Evolutionary conservation across 1,140 invertebrate genomes (phyloP), one percentile per base, ranked within the genome.

Genomic region (Caligus rogercresseyi): DNA sequence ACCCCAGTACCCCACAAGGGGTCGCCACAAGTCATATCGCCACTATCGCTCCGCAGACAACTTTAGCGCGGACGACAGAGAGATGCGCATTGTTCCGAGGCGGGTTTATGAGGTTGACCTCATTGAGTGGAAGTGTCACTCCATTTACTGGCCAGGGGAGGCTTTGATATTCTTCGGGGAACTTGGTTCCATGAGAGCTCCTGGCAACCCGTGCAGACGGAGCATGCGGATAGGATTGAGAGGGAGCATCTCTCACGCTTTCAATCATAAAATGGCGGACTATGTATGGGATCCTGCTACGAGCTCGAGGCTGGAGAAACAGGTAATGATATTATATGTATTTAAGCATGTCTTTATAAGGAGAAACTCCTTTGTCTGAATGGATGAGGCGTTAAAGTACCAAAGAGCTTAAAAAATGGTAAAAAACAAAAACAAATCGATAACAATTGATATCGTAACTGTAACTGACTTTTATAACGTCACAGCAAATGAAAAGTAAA

Each of bases 51-150:
- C 25, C 1, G 23, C 61, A 3, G 61, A 63, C 43, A 53, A 55
- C 18, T 59, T 59, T 25, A n/a, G 55, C 18, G 19, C 18, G 54
- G 67, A 68, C 65, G 75, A 73, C 69, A 74, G 56, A 52, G 70
- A 72, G 52, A 67, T 68, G 54, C 73, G 61, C 23, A 67, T 83
- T 65, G 75, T 81, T 63, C 82, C 84, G 11, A 70, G 79, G 67
- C 81, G 81, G 64, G 75, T 85, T 68, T 85, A 84, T 67, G 82
- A 84, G 72, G 81, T 82, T 2, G 79, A 83, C 71, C 72, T 85
- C 13, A 71, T 76, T 23, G 75, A 76, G 57, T 78, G 77, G 72
- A 79, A 76, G 67, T 83, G 83, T 70, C 74, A 74, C 65, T 83
- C 83, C 15, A 81, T 85, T 56, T 85, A 83, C 71, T 85, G 83